These are phyloP conservation scores for Chroicocephalus ridibundus DNA, from an alignment of 2,113 vertebrate genomes.

Conservation along the genomic window DNA sequence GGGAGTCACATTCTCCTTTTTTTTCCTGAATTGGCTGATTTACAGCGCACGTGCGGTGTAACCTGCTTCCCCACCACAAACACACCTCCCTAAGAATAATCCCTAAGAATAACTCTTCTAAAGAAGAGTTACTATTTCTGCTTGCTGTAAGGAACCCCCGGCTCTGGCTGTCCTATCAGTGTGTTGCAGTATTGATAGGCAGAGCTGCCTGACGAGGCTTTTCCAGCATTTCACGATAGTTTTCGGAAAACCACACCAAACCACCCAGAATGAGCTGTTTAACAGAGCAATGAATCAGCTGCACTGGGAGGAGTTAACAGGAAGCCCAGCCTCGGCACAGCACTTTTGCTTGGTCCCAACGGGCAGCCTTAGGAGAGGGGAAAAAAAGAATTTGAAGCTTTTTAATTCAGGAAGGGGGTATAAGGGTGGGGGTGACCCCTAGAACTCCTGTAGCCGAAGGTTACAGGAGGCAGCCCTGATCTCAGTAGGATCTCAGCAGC, in stretches of 20 bases:
- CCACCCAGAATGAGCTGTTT: not conserved
- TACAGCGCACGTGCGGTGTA: fast-evolving
- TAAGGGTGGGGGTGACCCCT: not conserved
- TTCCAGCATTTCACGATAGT: not conserved
- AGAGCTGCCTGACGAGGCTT: not conserved
- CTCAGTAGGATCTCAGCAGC: not conserved
- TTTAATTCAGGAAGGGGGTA: not conserved
- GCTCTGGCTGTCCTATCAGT: fast-evolving
- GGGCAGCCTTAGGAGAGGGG: not conserved
- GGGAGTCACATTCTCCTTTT: not conserved
- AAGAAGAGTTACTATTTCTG: not conserved
- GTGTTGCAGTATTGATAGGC: not conserved
- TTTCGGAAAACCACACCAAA: not conserved
- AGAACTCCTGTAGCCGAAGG: fast-evolving
- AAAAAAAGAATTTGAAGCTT: not conserved
- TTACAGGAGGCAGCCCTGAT: not conserved
- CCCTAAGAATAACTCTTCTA: too few species aligned
- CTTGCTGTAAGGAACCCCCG: too few species aligned
- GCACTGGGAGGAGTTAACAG: fast-evolving
- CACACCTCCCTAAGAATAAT: not conserved
- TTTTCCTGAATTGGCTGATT: not conserved
- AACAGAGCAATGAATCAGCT: not conserved
- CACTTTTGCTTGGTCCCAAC: not conserved
- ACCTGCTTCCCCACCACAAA: not conserved
- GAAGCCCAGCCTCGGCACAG: not conserved